Conservation (phyloP, 2,888 invertebrate species). For the Serripes groenlandicus region DNA sequence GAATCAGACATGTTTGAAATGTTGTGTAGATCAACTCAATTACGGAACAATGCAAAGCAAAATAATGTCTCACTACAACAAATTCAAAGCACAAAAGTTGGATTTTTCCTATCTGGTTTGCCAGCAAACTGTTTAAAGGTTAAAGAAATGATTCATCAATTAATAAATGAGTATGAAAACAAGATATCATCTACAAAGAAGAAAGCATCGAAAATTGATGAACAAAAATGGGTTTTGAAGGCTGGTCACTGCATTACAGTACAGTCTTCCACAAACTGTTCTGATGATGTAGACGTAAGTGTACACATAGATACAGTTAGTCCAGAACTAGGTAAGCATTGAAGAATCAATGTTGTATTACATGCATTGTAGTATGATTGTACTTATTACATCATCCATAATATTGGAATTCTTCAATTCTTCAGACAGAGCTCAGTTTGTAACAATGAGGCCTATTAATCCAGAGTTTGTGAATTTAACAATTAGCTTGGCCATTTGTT, state of each 20-base stretch:
- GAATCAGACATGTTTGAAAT: neutral
- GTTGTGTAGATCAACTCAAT: neutral
- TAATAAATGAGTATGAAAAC: neutral
- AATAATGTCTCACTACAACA: neutral
- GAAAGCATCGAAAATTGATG: neutral
- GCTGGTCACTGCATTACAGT: neutral
- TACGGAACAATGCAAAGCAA: neutral
- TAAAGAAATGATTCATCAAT: too few species aligned
- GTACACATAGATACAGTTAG: neutral
- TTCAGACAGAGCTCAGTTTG: too few species aligned
- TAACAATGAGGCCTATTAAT: too few species aligned
- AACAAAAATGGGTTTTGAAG: neutral
- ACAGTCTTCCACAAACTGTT: neutral
- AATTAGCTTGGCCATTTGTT: too few species aligned
- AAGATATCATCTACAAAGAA: neutral
- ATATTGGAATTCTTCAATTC: too few species aligned
- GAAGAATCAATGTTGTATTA: neutral
- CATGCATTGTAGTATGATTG: too few species aligned
- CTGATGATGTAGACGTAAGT: neutral
- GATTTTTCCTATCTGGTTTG: neutral
- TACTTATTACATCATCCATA: too few species aligned
- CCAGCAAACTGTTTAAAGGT: neutral
- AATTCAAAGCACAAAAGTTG: neutral
- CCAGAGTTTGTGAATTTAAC: too few species aligned
- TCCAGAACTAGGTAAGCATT: conserved; percentile 3